Evolutionary conservation across 1,140 invertebrate genomes (phyloP).

Genomic region (Holotrichia oblita): DNA sequence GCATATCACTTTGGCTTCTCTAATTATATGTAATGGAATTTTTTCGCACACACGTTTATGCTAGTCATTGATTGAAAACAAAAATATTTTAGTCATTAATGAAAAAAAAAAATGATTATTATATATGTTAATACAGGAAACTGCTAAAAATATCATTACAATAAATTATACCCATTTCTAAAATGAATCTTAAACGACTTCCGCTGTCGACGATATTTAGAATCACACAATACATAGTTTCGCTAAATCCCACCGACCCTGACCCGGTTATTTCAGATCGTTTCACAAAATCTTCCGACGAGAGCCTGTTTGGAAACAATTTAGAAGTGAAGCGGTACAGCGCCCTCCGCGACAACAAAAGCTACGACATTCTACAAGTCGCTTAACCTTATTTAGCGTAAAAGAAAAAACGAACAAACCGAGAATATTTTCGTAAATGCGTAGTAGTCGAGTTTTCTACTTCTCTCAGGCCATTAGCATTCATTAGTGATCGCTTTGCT

Average conservation of each 20-base stretch:
- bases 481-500: background rate
- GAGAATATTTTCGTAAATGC: constrained; percentile 21
- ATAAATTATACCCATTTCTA: no score
- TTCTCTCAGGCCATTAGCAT: background rate
- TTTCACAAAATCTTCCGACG: constrained; percentile 7
- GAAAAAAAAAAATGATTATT: no score
- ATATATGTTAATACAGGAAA: no score
- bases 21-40: no score
- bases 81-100: no score
- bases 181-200: no score
- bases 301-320: background rate
- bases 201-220: no score
- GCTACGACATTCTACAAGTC: background rate
- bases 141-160: no score
- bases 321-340: background rate
- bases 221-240: background rate
- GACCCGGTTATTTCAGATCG: background rate
- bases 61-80: no score
- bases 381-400: constrained; percentile 7
- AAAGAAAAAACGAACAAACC: background rate
- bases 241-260: background rate
- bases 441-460: no score
- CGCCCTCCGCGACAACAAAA: background rate
- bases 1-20: no score
- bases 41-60: no score